Conservation (phyloP, 2,113 vertebrate genomes). For the Crypturellus undulatus region DNA sequence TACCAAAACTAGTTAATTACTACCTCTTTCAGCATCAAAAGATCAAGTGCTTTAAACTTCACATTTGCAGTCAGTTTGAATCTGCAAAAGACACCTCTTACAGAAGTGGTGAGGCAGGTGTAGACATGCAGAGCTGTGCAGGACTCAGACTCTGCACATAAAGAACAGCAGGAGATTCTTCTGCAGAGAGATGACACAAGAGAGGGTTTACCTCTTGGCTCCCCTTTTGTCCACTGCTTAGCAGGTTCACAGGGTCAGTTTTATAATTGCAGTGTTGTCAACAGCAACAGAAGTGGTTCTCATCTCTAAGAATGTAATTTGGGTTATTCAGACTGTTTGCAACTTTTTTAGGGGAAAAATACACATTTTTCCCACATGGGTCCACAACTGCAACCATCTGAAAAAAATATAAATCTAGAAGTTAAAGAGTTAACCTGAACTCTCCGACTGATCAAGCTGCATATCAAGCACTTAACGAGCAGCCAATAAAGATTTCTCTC, state of each 20-base stretch:
- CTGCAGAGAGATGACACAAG: background rate
- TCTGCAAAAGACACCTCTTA: background rate
- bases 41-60: background rate
- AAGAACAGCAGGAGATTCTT: fast-evolving
- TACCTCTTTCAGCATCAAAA: background rate
- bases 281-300: background rate
- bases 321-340: background rate
- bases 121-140: background rate
- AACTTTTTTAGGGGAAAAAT: background rate
- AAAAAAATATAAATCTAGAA: background rate
- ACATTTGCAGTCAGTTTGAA: background rate
- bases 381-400: background rate
- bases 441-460: background rate
- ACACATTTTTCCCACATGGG: background rate
- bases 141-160: background rate
- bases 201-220: background rate
- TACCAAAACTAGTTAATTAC: background rate
- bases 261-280: background rate
- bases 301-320: background rate
- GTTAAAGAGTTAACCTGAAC: background rate
- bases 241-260: background rate
- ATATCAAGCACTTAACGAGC: background rate
- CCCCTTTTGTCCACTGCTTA: background rate
- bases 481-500: background rate
- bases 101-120: background rate